Evolutionary conservation across 2,797 vertebrate species (phyloP).

Genomic region (Enteromius argenteus): DNA sequence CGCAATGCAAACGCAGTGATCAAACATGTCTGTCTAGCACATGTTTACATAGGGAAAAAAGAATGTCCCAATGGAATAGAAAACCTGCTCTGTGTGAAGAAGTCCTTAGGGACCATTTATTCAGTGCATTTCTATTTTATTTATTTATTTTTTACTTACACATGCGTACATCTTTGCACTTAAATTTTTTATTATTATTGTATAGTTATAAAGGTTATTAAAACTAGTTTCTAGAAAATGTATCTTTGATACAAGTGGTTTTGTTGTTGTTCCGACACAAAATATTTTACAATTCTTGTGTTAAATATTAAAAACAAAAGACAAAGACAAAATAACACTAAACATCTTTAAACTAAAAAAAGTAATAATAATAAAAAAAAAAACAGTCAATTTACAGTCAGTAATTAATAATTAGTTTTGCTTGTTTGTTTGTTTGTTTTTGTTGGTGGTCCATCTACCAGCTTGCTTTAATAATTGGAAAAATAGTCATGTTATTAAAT

Average conservation of each 20-base stretch:
- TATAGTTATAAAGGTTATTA: not conserved
- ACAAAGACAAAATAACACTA: not conserved
- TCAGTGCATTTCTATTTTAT: not conserved
- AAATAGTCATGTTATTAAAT: not conserved
- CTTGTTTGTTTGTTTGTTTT: not conserved
- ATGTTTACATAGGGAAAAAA: not conserved
- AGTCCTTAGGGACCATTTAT: not conserved
- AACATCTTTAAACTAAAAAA: not conserved
- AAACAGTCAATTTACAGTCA: too few relatives aligned
- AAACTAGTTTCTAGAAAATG: too few relatives aligned
- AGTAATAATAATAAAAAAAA: too few relatives aligned
- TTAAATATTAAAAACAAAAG: not conserved
- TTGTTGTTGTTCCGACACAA: not conserved
- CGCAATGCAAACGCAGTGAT: not conserved
- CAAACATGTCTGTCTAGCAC: not conserved
- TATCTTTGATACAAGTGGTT: not conserved
- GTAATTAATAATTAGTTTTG: too few relatives aligned
- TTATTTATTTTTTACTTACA: not conserved
- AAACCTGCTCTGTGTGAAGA: not conserved
- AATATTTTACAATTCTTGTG: too few relatives aligned
- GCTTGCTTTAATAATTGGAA: not conserved
- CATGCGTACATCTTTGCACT: not conserved
- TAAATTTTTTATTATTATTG: too few relatives aligned
- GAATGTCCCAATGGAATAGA: not conserved
- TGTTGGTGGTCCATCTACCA: not conserved